These are phyloP conservation scores for Stigmatopora argus DNA, from an alignment of 2,113 vertebrate genomes.

Conservation along the genomic window DNA sequence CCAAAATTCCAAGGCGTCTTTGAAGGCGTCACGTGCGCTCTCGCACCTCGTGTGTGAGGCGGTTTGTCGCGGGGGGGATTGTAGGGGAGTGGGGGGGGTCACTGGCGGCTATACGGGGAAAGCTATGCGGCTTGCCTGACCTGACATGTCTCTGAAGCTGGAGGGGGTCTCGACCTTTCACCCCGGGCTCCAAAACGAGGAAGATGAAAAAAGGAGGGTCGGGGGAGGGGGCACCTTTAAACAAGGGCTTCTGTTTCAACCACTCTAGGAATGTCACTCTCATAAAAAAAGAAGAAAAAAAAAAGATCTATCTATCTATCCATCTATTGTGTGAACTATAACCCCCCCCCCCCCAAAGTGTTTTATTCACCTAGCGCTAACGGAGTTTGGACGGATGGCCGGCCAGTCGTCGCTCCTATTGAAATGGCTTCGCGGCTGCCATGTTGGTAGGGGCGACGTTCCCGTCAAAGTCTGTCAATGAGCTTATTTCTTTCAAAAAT, in stretches of 20 bases:
- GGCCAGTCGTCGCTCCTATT: too few relatives aligned
- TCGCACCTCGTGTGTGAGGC: slow-evolving; percentile 59
- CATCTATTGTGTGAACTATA: slow-evolving; percentile 1
- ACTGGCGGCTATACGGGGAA: slow-evolving; percentile 65
- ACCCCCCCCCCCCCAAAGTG: background rate
- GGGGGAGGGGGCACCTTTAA: slow-evolving; percentile 68
- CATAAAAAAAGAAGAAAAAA: slow-evolving; percentile 55
- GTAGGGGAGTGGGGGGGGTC: slow-evolving; percentile 15
- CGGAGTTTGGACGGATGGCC: too few relatives aligned
- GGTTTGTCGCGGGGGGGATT: slow-evolving; percentile 42
- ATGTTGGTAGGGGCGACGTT: too few relatives aligned
- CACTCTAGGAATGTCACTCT: slow-evolving; percentile 71
- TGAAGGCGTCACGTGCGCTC: slow-evolving; percentile 33
- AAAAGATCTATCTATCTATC: slow-evolving; percentile 38
- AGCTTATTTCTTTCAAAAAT: too few relatives aligned
- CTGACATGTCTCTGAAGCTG: slow-evolving; percentile 77
- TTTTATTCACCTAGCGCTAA: slow-evolving; percentile 7
- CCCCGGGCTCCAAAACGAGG: slow-evolving; percentile 70
- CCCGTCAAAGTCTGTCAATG: too few relatives aligned
- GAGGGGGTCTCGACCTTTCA: slow-evolving; percentile 74
- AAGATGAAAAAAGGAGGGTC: slow-evolving; percentile 72
- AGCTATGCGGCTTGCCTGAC: slow-evolving; percentile 75
- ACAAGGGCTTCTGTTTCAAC: slow-evolving; percentile 75
- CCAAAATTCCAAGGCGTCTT: slow-evolving; percentile 29
- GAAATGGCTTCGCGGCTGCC: too few relatives aligned